phyloP scores from a whole-genome alignment of 1,140 invertebrate species.

The Antheraea pernyi region DNA sequence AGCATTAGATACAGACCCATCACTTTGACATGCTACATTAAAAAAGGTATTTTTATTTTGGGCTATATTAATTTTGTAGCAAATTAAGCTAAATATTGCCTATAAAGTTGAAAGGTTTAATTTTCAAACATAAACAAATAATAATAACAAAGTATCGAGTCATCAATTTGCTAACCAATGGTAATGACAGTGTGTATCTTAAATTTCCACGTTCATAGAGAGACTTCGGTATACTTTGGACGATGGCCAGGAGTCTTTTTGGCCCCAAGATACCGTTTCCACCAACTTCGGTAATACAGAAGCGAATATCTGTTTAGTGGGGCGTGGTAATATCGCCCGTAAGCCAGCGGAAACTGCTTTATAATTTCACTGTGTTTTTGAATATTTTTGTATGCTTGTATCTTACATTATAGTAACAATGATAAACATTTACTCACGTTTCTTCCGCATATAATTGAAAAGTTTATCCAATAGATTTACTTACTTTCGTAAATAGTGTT shows the following conservation, averaged over 20 bases:
- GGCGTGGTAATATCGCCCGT: slow-evolving; percentile 20
- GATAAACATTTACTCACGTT: background rate
- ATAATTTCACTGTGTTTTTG: background rate
- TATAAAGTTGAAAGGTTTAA: too few relatives aligned
- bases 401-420: background rate
- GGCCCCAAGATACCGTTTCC: slow-evolving; percentile 70
- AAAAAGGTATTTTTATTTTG: too few relatives aligned
- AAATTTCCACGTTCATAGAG: slow-evolving; percentile 36
- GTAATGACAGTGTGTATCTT: slow-evolving; percentile 36
- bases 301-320: slow-evolving; percentile 46
- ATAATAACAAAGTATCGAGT: background rate
- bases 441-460: background rate
- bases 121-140: too few relatives aligned
- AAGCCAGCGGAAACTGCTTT: background rate
- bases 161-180: slow-evolving; percentile 13
- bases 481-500: background rate
- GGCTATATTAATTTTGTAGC: too few relatives aligned
- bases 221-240: slow-evolving; percentile 67
- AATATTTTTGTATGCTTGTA: background rate
- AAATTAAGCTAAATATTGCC: too few relatives aligned
- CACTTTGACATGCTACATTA: too few relatives aligned
- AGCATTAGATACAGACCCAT: too few relatives aligned
- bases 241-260: slow-evolving; percentile 68
- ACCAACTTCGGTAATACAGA: slow-evolving; percentile 55
- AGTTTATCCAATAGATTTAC: background rate